Conservation (phyloP, 1,140 invertebrate species). For the Spodoptera frugiperda region DNA sequence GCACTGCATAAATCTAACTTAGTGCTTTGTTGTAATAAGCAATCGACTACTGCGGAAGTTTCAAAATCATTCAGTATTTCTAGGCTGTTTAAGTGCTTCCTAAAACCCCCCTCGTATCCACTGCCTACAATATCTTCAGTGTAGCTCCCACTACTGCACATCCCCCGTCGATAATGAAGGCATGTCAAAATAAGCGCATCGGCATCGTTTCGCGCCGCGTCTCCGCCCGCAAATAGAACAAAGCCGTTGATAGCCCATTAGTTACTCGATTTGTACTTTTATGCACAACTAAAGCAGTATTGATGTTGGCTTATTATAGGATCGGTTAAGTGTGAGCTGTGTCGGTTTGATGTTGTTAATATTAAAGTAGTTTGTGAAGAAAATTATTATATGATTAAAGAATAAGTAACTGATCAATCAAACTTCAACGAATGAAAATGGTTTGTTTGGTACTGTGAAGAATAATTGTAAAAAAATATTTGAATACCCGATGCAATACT, state of each 20-base stretch:
- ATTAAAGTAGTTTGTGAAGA: neutral
- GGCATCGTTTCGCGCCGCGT: slow-evolving; percentile 17
- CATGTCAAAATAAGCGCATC: slow-evolving; percentile 42
- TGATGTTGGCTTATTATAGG: slow-evolving; percentile 15
- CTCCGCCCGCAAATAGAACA: slow-evolving; percentile 37
- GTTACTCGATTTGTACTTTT: slow-evolving; percentile 25
- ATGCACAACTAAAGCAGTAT: neutral
- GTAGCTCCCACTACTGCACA: neutral
- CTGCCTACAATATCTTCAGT: slow-evolving; percentile 7
- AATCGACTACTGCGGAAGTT: too few species aligned
- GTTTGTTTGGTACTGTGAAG: too few species aligned
- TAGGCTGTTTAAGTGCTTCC: too few species aligned
- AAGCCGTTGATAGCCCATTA: slow-evolving; percentile 44
- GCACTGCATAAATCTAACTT: too few species aligned
- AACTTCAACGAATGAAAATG: too few species aligned
- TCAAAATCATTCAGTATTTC: too few species aligned
- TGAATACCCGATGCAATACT: too few species aligned
- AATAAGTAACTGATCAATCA: too few species aligned
- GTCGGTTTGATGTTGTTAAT: neutral
- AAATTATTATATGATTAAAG: too few species aligned
- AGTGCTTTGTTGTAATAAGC: too few species aligned
- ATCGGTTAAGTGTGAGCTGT: slow-evolving; percentile 6
- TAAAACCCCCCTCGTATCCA: neutral
- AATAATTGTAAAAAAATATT: too few species aligned
- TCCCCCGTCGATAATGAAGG: slow-evolving; percentile 38